phyloP scores from a whole-genome alignment of 2,888 invertebrate genomes.

The Heliconius aoede region DNA sequence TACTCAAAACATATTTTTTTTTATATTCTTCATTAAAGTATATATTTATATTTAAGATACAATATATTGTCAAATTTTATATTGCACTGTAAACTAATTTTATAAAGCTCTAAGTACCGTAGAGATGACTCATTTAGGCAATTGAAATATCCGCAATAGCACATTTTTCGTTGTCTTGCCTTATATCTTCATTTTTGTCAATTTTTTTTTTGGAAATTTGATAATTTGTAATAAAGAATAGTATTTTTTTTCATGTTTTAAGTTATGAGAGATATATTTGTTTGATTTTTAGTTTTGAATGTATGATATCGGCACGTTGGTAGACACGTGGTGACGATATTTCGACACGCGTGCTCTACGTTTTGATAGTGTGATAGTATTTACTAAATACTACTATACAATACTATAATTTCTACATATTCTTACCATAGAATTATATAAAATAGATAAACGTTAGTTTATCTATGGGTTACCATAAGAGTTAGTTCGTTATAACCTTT shows the following conservation, averaged over 20 bases:
- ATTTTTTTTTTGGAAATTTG: not conserved
- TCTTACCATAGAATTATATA: not conserved
- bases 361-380: not conserved
- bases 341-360: not conserved
- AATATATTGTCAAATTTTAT: not conserved
- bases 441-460: not conserved
- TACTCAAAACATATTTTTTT: constrained; percentile 7
- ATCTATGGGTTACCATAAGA: too few relatives aligned
- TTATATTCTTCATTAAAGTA: not conserved
- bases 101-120: not conserved
- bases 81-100: not conserved
- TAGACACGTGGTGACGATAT: constrained; percentile 5
- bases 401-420: not conserved
- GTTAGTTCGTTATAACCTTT: not conserved
- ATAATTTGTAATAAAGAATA: not conserved
- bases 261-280: not conserved
- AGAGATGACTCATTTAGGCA: constrained; percentile 17
- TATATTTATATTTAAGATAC: not conserved
- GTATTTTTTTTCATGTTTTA: not conserved
- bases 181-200: not conserved
- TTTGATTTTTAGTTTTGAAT: not conserved
- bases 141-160: constrained; percentile 17
- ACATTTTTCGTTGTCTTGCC: not conserved
- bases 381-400: too few relatives aligned
- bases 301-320: not conserved